These are phyloP conservation scores for Matsumyia berberina DNA, from an alignment of 2,888 invertebrate species.

Conservation along the genomic window DNA sequence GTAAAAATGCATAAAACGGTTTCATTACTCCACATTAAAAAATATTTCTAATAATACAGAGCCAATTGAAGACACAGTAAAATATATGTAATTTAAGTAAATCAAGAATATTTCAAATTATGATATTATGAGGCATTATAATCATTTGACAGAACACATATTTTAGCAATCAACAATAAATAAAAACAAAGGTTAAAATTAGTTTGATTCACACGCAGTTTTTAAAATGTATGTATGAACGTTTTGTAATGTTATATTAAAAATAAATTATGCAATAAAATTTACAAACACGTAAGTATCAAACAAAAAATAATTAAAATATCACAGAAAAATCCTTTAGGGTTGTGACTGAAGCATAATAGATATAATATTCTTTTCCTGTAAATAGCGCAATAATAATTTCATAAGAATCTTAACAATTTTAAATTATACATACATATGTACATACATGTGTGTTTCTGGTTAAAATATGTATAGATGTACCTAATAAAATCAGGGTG, in stretches of 20 bases:
- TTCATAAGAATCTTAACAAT: not conserved
- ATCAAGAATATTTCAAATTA: not conserved
- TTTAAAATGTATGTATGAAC: not conserved
- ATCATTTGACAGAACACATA: not conserved
- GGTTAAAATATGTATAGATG: too few species aligned
- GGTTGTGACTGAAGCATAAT: constrained; percentile 47
- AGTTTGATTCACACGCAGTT: constrained; percentile 6
- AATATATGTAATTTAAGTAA: constrained; percentile 31
- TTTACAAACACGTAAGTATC: not conserved
- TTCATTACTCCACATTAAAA: constrained; percentile 46
- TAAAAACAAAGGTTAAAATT: constrained; percentile 8
- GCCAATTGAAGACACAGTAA: constrained; percentile 25
- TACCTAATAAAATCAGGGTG: too few species aligned
- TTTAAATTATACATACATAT: not conserved
- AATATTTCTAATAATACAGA: constrained; percentile 21
- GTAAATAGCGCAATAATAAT: constrained; percentile 7
- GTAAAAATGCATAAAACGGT: constrained; percentile 41
- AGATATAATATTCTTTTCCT: constrained; percentile 9
- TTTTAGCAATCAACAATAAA: constrained; percentile 34
- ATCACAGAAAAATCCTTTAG: constrained; percentile 23
- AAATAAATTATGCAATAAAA: not conserved
- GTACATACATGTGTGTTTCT: too few species aligned
- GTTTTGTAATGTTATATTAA: constrained; percentile 12
- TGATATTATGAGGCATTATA: not conserved
- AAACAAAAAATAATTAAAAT: not conserved